These are phyloP conservation scores for Clivina fossor DNA, from an alignment of 2,888 invertebrate species.

Conservation along the genomic window DNA sequence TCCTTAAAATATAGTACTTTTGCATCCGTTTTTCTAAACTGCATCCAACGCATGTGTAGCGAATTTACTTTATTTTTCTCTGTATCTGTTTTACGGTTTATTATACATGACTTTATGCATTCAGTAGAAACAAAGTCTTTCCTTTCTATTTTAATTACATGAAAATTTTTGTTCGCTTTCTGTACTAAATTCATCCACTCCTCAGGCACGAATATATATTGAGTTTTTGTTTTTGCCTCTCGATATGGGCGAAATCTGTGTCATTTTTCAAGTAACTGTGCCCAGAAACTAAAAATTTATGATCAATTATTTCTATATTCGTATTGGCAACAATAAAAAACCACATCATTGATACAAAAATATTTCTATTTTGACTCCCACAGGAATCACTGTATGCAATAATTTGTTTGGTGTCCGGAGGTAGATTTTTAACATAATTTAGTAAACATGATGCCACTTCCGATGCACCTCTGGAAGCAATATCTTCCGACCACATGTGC, in stretches of 20 bases:
- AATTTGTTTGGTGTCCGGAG: background rate
- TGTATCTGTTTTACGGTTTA: background rate
- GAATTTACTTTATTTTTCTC: constrained; percentile 1
- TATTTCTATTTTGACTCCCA: constrained; percentile 4
- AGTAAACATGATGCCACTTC: background rate
- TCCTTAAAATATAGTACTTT: constrained; percentile 4
- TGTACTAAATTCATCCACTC: background rate
- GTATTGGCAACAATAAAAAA: too few relatives aligned
- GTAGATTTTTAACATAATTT: background rate
- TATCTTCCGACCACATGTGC: constrained; percentile 5
- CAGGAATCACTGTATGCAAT: background rate
- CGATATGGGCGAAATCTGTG: background rate
- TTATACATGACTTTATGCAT: constrained; percentile 2
- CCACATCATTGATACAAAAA: background rate
- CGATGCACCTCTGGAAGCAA: background rate
- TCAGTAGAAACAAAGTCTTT: constrained; percentile 2
- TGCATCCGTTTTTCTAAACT: background rate
- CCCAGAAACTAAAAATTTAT: background rate
- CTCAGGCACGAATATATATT: constrained; percentile 3
- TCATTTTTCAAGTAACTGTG: background rate
- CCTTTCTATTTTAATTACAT: background rate
- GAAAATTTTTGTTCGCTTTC: too few relatives aligned
- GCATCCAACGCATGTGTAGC: background rate
- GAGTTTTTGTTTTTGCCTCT: background rate
- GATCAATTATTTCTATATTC: too few relatives aligned